A percentile compares a stretch with the other conserved stretches of the same genome.
Evolutionary conservation across 2,113 vertebrate genomes (phyloP).

Genomic region (Centropus unirufus): DNA sequence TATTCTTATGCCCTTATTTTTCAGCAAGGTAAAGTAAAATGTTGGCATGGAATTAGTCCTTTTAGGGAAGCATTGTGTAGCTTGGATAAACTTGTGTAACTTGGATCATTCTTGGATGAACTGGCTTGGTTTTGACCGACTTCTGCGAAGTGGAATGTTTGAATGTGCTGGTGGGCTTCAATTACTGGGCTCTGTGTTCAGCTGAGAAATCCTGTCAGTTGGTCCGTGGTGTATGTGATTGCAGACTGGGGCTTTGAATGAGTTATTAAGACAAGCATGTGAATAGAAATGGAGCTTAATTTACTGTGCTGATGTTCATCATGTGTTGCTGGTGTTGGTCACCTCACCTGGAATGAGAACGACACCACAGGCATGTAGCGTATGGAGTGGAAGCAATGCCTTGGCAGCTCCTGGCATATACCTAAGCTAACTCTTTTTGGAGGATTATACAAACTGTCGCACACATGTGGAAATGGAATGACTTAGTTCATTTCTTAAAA

Average conservation of each 20-base stretch:
- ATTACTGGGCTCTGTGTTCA: not conserved
- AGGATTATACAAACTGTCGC: not conserved
- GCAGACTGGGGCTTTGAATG: not conserved
- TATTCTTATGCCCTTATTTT: not conserved
- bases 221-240: not conserved
- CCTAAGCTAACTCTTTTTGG: not conserved
- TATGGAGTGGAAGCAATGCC: not conserved
- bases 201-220: not conserved
- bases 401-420: not conserved
- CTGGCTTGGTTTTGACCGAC: not conserved
- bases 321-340: fast-evolving
- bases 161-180: not conserved
- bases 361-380: not conserved
- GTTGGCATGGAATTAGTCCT: not conserved
- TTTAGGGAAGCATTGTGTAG: not conserved
- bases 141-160: not conserved
- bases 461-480: not conserved
- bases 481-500: not conserved
- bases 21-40: not conserved
- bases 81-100: too few relatives aligned
- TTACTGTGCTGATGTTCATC: not conserved
- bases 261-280: not conserved
- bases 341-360: not conserved
- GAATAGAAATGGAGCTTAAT: not conserved
- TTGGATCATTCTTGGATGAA: not conserved